Evolutionary conservation across 2,113 vertebrate species (phyloP), one percentile per base, ranked within the genome.

Genomic region (Apteryx mantelli): DNA sequence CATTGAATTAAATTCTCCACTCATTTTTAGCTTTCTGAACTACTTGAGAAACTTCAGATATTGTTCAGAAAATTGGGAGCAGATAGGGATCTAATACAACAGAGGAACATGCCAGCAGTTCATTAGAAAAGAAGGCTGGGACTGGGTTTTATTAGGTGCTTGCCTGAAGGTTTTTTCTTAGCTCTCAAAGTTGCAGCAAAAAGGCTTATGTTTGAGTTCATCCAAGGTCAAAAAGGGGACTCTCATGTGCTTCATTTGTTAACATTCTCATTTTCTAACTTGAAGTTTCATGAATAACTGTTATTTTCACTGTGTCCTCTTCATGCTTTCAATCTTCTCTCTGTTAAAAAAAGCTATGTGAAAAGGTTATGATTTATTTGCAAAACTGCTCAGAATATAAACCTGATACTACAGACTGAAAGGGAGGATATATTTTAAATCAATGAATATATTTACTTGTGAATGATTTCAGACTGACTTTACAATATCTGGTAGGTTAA

Each of bases 101-200:
- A 82, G 52, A 83, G 25, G 38, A 79, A 85, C 25, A 19, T 82
- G 70, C 25, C 48, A 83, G n/a, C 10, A 58, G 53, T 42, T 89
- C 15, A 82, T 87, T 82, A 24, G 14, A 71, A 90, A 92, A 42
- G 44, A 52, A 40, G 21, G 10, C 7, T 64, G 64, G 22, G 60
- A 89, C 25, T 66, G 30, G 16, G 19, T 65, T 96, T 94, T 91
- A 76, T 80, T 92, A 85, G n/a, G 26, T 68, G 48, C 36, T 94
- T 95, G n/a, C 34, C 68, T 75, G n/a, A 53, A 83, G 81, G 86
- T 73, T 68, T 93, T 88, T 85, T 89, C 55, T 81, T 68, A 89
- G 46, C 34, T 86, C n/a, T 87, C 40, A 69, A 86, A 88, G 30
- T 40, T 91, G 38, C 64, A 93, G 70, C 55, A 86, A 73, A 78